Percentiles rank a stretch among this genome's conserved stretches.
These are phyloP conservation scores for Drosophila neonasuta DNA, from an alignment of 2,888 invertebrate genomes.

Conservation along the genomic window DNA sequence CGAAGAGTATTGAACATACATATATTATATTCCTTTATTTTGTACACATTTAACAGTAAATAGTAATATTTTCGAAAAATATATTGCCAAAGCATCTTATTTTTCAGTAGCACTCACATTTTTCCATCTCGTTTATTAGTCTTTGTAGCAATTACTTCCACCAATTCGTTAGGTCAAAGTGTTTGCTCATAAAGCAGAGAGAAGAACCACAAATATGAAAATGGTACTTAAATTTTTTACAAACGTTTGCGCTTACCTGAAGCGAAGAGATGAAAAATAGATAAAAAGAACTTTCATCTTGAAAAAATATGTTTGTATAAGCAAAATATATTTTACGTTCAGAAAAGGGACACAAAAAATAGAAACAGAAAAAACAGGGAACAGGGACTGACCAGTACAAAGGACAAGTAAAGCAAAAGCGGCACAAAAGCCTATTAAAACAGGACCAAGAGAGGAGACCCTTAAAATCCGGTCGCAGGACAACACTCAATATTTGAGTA, in stretches of 20 bases:
- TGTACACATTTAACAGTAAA: too few relatives aligned
- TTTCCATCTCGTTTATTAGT: not conserved
- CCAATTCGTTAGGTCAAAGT: not conserved
- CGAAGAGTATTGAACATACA: too few relatives aligned
- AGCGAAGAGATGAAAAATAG: slow-evolving; percentile 45
- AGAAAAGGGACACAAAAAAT: slow-evolving; percentile 12
- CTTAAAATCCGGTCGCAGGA: slow-evolving; percentile 29
- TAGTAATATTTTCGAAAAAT: not conserved
- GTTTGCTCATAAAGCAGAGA: slow-evolving; percentile 10
- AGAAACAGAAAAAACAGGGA: slow-evolving; percentile 17
- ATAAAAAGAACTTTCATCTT: slow-evolving; percentile 45
- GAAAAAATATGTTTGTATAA: slow-evolving; percentile 33
- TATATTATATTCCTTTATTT: too few relatives aligned
- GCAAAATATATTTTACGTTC: slow-evolving; percentile 37
- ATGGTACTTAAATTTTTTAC: slow-evolving; percentile 14
- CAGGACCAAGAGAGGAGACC: slow-evolving; percentile 16
- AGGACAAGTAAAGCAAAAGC: slow-evolving; percentile 43
- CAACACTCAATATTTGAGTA: slow-evolving; percentile 52
- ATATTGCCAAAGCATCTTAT: not conserved
- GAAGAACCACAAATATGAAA: slow-evolving; percentile 8
- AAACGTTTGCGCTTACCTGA: slow-evolving; percentile 54
- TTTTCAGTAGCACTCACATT: slow-evolving; percentile 5
- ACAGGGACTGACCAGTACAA: slow-evolving; percentile 15
- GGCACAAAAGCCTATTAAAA: slow-evolving; percentile 65
- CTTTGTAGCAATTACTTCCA: slow-evolving; percentile 9